Conservation (phyloP, 1,140 invertebrate species). For the Drosophila ohnishii region DNA sequence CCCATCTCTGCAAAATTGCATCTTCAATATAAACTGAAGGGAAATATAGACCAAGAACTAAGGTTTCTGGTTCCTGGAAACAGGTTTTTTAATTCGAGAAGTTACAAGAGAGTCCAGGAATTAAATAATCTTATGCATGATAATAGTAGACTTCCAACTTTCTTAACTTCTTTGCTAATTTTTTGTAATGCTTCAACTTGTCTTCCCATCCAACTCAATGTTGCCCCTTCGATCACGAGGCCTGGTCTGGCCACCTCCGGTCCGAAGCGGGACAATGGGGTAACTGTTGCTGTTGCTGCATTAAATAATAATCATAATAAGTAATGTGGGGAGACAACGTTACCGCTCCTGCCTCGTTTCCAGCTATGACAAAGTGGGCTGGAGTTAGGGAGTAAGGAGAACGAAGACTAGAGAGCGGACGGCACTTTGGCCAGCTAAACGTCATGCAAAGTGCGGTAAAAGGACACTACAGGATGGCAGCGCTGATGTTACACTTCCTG, state of each 20-base stretch:
- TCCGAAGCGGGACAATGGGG: conserved; percentile 22
- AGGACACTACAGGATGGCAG: conserved; percentile 78
- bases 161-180: neutral
- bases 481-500: conserved; percentile 79
- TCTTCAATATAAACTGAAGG: neutral
- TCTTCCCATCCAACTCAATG: neutral
- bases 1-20: too few relatives aligned
- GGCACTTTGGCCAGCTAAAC: conserved; percentile 64
- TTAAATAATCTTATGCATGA: too few relatives aligned
- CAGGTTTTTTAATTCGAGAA: neutral
- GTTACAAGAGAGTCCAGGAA: neutral
- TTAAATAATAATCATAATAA: conserved; percentile 81
- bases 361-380: conserved; percentile 41
- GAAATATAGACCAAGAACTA: neutral
- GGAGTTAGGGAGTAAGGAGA: neutral
- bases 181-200: neutral
- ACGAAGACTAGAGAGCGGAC: neutral
- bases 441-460: conserved; percentile 76
- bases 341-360: conserved; percentile 19
- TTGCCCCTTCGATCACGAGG: conserved; percentile 2
- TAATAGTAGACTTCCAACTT: too few relatives aligned
- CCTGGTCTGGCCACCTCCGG: conserved; percentile 39
- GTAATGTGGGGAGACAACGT: conserved; percentile 68
- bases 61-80: neutral
- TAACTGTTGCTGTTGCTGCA: conserved; percentile 74